Evolutionary conservation across 1,140 invertebrate species (phyloP).

Genomic region (Hylaeus volcanicus): DNA sequence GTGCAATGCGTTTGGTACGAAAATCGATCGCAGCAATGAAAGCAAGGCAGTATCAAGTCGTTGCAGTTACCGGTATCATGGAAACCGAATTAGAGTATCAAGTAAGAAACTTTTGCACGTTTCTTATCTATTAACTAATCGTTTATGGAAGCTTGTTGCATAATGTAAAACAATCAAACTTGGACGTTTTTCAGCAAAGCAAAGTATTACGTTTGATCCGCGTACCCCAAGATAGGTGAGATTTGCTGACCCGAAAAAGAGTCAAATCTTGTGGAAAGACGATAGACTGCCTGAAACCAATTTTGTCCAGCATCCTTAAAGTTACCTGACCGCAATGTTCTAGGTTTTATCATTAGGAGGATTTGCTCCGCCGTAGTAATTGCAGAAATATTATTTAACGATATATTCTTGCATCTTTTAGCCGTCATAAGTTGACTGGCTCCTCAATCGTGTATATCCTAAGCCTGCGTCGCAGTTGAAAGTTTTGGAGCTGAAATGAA

Average conservation of each 20-base stretch:
- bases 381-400: conserved; percentile 65
- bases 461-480: conserved; percentile 38
- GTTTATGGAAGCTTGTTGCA: no score
- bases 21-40: conserved; percentile 88
- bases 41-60: conserved; percentile 92
- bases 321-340: conserved; percentile 60
- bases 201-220: conserved; percentile 86
- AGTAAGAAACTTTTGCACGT: conserved; percentile 74
- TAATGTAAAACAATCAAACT: background rate
- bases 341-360: conserved; percentile 61
- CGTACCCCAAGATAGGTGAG: conserved; percentile 85
- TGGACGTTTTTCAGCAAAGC: conserved; percentile 82
- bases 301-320: conserved; percentile 57
- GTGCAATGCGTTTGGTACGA: conserved; percentile 87
- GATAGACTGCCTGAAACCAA: conserved; percentile 63
- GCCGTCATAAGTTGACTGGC: conserved; percentile 49
- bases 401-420: conserved; percentile 66
- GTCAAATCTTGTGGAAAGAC: conserved; percentile 61
- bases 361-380: conserved; percentile 62
- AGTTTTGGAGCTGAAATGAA: conserved; percentile 42
- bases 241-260: conserved; percentile 63
- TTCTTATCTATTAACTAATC: background rate
- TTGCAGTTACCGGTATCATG: conserved; percentile 88
- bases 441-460: conserved; percentile 48
- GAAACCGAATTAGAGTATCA: conserved; percentile 88